phyloP scores from a whole-genome alignment of 2,113 vertebrate species.

The Phodopus roborovskii region DNA sequence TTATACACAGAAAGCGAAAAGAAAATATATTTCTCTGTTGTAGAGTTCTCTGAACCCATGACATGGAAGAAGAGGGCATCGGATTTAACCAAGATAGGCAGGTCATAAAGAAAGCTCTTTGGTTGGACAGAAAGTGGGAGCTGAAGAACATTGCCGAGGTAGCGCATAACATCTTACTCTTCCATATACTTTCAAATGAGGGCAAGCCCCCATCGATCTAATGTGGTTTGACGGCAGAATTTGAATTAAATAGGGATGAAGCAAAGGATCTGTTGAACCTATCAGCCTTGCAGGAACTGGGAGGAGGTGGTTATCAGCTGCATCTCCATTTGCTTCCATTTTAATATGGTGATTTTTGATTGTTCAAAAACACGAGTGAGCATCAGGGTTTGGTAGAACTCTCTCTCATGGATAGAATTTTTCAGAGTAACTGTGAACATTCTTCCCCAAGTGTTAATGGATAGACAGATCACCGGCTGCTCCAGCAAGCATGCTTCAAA shows the following conservation, averaged over 20 bases:
- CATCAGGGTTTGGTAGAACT: neutral
- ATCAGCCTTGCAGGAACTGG: neutral
- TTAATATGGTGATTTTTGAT: neutral
- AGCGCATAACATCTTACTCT: neutral
- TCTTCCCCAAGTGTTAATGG: neutral
- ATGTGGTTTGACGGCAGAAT: neutral
- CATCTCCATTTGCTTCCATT: slow-evolving; percentile 13
- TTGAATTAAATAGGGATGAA: neutral
- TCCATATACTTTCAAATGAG: neutral
- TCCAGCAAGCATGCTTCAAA: neutral
- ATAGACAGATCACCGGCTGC: neutral
- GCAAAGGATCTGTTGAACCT: neutral
- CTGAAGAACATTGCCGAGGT: neutral
- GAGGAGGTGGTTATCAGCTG: neutral
- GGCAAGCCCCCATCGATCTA: neutral
- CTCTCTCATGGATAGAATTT: neutral
- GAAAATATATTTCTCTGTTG: neutral
- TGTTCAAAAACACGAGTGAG: slow-evolving; percentile 14
- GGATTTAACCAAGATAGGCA: neutral
- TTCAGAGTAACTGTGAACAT: neutral
- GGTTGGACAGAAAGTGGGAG: neutral
- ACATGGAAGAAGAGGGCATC: slow-evolving; percentile 17
- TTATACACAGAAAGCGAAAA: slow-evolving; percentile 4
- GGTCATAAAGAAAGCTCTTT: neutral
- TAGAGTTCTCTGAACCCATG: neutral